phyloP scores from a whole-genome alignment of 1,140 invertebrate species.

The Drosophila sulfurigaster region DNA sequence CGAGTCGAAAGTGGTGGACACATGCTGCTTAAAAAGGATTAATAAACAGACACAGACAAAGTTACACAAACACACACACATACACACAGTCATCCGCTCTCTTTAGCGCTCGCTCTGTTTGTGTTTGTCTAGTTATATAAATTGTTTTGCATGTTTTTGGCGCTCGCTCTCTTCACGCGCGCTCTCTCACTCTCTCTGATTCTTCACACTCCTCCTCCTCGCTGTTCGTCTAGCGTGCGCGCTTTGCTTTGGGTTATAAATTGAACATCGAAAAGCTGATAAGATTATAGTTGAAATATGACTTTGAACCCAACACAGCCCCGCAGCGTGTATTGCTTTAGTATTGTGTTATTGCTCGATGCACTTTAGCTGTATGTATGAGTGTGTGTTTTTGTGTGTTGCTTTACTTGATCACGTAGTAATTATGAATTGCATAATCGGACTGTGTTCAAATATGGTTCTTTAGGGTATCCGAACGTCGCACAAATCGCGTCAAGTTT shows the following conservation, averaged over 20 bases:
- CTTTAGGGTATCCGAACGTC: not conserved
- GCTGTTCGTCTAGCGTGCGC: not conserved
- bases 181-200: not conserved
- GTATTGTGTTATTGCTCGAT: conserved; percentile 12
- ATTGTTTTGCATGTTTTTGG: conserved; percentile 48
- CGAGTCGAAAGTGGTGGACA: conserved; percentile 28
- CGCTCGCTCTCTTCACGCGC: not conserved
- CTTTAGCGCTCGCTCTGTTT: not conserved
- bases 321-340: not conserved
- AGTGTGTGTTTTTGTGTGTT: conserved; percentile 7
- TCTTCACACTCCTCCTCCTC: not conserved
- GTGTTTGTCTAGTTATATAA: conserved; percentile 46
- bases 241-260: conserved; percentile 48
- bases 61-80: not conserved
- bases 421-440: conserved; percentile 36
- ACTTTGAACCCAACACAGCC: conserved; percentile 21
- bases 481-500: not conserved
- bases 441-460: not conserved
- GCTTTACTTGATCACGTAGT: conserved; percentile 43
- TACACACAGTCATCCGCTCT: not conserved
- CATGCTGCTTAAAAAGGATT: conserved; percentile 55
- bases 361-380: conserved; percentile 18
- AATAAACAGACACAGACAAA: conserved; percentile 24
- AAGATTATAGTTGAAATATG: conserved; percentile 78
- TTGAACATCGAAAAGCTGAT: conserved; percentile 75